A percentile compares a stretch with the other conserved stretches of the same genome.
phyloP scores from a whole-genome alignment of 2,113 vertebrate species.

The Hippocampus mohnikei region DNA sequence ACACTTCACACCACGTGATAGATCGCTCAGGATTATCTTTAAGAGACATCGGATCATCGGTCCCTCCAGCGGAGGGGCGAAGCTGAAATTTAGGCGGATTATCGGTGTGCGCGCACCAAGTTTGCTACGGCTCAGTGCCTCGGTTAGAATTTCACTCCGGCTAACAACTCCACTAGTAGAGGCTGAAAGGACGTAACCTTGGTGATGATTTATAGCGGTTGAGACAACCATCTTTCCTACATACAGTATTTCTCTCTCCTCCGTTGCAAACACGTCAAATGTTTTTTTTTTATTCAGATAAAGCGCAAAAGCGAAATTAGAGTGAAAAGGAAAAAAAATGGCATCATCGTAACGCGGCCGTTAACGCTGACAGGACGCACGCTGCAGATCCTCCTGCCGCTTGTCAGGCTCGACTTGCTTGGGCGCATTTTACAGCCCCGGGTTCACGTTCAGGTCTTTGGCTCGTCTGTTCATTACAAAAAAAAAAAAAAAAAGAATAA shows the following conservation, averaged over 20 bases:
- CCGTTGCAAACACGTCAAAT: neutral
- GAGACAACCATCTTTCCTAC: neutral
- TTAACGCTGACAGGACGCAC: neutral
- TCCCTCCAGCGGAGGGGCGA: too few species aligned
- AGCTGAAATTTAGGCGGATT: too few species aligned
- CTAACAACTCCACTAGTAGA: slow-evolving; percentile 16
- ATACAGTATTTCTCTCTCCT: neutral
- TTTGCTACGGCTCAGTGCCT: neutral
- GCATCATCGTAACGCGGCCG: neutral
- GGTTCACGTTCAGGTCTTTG: neutral
- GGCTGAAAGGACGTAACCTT: slow-evolving; percentile 20
- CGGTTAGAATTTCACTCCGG: neutral
- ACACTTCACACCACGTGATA: too few species aligned
- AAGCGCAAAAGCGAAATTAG: slow-evolving; percentile 13
- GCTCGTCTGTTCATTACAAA: neutral
- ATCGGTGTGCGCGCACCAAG: neutral
- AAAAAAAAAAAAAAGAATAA: neutral
- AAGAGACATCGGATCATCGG: too few species aligned
- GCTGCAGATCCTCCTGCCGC: slow-evolving; percentile 3
- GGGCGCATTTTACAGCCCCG: neutral
- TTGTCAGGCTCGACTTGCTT: slow-evolving; percentile 11
- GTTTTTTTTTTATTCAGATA: neutral
- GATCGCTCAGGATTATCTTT: too few species aligned
- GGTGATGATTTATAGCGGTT: slow-evolving; percentile 28
- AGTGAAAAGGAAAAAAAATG: neutral